A percentile compares a stretch with the other conserved stretches of the same genome.
Conservation (phyloP, 2,888 invertebrate genomes). For the Tholera decimalis region DNA sequence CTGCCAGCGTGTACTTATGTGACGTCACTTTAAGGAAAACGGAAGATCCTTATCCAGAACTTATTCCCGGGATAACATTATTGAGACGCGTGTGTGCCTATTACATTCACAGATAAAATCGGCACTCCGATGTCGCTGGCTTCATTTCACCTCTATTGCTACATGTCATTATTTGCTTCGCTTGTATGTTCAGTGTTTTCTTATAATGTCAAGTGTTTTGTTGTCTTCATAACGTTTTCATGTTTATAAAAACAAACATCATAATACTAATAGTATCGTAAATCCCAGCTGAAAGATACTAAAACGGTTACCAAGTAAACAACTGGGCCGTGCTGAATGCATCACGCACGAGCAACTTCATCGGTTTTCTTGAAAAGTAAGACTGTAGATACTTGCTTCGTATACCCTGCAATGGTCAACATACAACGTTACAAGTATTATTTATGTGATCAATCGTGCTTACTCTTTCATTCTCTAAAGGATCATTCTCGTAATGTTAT, state of each 20-base stretch:
- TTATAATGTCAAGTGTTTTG: neutral
- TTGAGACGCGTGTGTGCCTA: neutral
- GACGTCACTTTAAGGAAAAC: conserved; percentile 18
- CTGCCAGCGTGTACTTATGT: neutral
- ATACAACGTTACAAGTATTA: too few species aligned
- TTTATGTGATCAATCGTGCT: neutral
- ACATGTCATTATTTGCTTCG: conserved; percentile 2
- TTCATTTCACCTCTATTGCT: neutral
- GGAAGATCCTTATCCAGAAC: conserved; percentile 11
- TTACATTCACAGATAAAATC: conserved; percentile 5
- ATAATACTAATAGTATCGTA: neutral
- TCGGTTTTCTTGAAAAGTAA: too few species aligned
- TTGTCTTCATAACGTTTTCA: neutral
- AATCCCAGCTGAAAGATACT: too few species aligned
- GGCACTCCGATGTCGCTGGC: neutral
- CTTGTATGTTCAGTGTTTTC: neutral
- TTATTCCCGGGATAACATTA: conserved; percentile 24
- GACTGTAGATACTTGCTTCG: too few species aligned
- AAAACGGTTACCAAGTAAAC: too few species aligned
- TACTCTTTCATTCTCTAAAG: neutral
- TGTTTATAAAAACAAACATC: neutral
- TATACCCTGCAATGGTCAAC: too few species aligned
- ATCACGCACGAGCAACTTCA: too few species aligned
- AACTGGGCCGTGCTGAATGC: too few species aligned
- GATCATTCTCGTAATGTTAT: neutral